phyloP scores from a whole-genome alignment of 2,797 vertebrate species.

The Argyrosomus regius region DNA sequence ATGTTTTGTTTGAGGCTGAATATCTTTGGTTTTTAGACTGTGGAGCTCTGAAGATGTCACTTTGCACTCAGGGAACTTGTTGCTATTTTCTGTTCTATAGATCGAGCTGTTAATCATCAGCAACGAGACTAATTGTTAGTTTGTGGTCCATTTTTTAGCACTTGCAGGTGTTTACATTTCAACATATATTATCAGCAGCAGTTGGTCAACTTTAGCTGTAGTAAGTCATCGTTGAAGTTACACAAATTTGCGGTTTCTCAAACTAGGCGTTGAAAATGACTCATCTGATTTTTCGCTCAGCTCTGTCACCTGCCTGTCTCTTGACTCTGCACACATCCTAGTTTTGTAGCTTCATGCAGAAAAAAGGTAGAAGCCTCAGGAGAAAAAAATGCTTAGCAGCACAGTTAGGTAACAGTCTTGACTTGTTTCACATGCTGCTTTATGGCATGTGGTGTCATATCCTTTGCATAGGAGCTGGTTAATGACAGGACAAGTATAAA shows the following conservation, averaged over 20 bases:
- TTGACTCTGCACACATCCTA: slow-evolving; percentile 41
- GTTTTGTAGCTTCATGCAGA: slow-evolving; percentile 28
- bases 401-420: slow-evolving; percentile 49
- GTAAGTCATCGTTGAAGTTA: slow-evolving; percentile 35
- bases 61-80: not conserved
- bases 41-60: not conserved
- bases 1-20: not conserved
- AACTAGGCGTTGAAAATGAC: slow-evolving; percentile 16
- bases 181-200: not conserved
- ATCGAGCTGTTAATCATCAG: not conserved
- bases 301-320: slow-evolving; percentile 54
- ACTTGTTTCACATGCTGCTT: slow-evolving; percentile 64
- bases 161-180: slow-evolving; percentile 27
- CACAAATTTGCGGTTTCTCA: slow-evolving; percentile 25
- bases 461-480: slow-evolving; percentile 59
- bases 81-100: not conserved
- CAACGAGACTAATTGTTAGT: not conserved
- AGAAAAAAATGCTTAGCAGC: slow-evolving; percentile 33
- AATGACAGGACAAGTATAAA: slow-evolving; percentile 63
- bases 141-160: not conserved
- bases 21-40: not conserved
- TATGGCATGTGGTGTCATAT: slow-evolving; percentile 52
- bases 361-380: not conserved
- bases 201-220: slow-evolving; percentile 4
- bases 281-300: not conserved